Evolutionary conservation across 2,797 vertebrate species (phyloP).

Genomic region (Gallinago nigripennis): DNA sequence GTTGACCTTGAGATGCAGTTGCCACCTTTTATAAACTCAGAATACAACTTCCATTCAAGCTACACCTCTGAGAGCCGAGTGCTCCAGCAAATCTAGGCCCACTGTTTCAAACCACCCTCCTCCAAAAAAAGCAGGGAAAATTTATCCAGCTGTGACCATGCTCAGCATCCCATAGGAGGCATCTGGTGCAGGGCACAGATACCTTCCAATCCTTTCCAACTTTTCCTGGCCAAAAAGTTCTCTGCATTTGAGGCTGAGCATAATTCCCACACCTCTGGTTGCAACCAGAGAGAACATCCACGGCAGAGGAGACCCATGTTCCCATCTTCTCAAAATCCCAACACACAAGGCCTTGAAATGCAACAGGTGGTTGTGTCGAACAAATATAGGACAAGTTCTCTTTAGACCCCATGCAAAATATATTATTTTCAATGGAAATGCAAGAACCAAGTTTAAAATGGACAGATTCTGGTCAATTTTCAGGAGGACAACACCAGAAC

Average conservation of each 20-base stretch:
- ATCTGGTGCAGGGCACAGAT: neutral
- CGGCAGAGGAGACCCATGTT: fast-evolving
- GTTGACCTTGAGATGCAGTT: neutral
- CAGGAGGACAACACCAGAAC: neutral
- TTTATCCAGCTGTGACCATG: neutral
- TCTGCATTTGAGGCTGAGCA: neutral
- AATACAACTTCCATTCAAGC: neutral
- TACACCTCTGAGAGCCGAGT: neutral
- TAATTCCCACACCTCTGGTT: neutral
- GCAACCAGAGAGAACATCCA: neutral
- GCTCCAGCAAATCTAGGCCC: neutral
- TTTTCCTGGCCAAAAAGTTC: neutral
- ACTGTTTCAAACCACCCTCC: neutral
- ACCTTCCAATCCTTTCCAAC: neutral
- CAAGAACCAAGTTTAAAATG: neutral
- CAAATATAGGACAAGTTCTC: neutral
- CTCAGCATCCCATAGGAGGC: neutral
- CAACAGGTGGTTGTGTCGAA: neutral
- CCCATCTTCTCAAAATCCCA: neutral
- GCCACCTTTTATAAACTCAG: neutral
- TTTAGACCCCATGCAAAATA: neutral
- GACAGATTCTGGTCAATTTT: neutral
- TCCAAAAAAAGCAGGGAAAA: neutral
- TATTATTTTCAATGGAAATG: neutral
- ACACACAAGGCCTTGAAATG: neutral